A percentile compares a stretch with the other conserved stretches of the same genome.
These are phyloP conservation scores for Drosophila pseudotakahashii DNA, from an alignment of 2,888 invertebrate genomes.

Conservation along the genomic window DNA sequence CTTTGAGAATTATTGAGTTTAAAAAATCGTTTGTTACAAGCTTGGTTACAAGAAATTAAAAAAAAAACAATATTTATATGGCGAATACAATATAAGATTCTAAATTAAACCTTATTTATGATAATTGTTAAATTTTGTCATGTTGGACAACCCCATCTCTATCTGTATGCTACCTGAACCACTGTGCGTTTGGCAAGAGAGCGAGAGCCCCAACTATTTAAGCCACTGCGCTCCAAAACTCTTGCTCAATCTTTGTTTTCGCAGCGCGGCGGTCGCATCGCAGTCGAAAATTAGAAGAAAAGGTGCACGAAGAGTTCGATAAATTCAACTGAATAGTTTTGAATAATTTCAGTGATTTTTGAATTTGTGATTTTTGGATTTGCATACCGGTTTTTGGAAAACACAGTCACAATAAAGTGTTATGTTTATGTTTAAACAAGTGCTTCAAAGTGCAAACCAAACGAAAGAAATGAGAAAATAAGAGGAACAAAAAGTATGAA, in stretches of 20 bases:
- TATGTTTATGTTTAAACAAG: slow-evolving; percentile 53
- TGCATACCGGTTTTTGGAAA: slow-evolving; percentile 10
- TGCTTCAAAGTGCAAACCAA: slow-evolving; percentile 57
- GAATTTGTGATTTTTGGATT: slow-evolving; percentile 7
- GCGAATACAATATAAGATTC: too few species aligned
- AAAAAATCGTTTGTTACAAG: too few species aligned
- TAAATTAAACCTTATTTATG: too few species aligned
- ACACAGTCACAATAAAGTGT: neutral
- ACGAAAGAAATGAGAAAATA: slow-evolving; percentile 24
- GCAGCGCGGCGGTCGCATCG: slow-evolving; percentile 12
- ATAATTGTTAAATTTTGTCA: too few species aligned
- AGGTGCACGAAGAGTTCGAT: slow-evolving; percentile 12
- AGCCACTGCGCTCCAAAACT: slow-evolving; percentile 1
- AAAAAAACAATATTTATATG: too few species aligned
- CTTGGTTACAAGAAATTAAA: too few species aligned
- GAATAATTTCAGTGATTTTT: slow-evolving; percentile 1
- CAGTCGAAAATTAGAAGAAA: neutral
- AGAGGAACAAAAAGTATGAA: slow-evolving; percentile 28
- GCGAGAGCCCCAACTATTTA: slow-evolving; percentile 11
- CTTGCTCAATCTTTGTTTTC: slow-evolving; percentile 22
- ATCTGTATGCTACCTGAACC: neutral
- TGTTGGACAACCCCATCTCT: too few species aligned
- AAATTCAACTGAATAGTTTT: slow-evolving; percentile 11
- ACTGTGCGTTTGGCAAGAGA: slow-evolving; percentile 2
- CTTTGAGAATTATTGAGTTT: too few species aligned